A percentile compares a stretch with the other conserved stretches of the same genome.
Evolutionary conservation across 2,888 invertebrate genomes (phyloP).

Genomic region (Apantesis nais): DNA sequence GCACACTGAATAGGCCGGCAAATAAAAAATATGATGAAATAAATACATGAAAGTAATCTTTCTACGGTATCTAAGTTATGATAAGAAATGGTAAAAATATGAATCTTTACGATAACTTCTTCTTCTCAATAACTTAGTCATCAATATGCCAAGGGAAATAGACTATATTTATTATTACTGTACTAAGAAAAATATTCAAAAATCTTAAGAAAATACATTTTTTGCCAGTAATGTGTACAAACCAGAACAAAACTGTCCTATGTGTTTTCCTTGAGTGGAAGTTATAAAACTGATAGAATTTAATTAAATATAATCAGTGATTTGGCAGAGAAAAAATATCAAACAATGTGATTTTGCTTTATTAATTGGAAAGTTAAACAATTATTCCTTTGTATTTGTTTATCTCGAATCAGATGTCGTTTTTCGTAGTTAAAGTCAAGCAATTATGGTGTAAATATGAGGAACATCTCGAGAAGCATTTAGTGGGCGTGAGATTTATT

Average conservation of each 20-base stretch:
- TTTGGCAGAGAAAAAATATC: too few relatives aligned
- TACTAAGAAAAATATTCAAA: background rate
- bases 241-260: background rate
- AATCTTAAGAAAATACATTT: background rate
- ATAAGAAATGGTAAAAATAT: slow-evolving; percentile 1
- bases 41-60: background rate
- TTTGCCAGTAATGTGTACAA: background rate
- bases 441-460: too few relatives aligned
- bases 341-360: too few relatives aligned
- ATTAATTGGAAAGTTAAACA: too few relatives aligned
- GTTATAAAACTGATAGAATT: too few relatives aligned
- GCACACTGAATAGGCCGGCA: slow-evolving; percentile 29
- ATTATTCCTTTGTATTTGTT: too few relatives aligned
- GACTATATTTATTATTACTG: background rate
- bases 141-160: background rate
- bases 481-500: too few relatives aligned
- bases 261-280: too few relatives aligned
- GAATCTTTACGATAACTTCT: background rate
- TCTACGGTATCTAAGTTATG: background rate
- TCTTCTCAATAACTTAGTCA: background rate
- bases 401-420: too few relatives aligned
- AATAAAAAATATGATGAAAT: slow-evolving; percentile 33
- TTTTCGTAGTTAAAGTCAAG: too few relatives aligned
- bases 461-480: too few relatives aligned
- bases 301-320: too few relatives aligned